Base-by-base conservation (phyloP, 2,797 vertebrate genomes). In the Nothura maculosa region DNA sequence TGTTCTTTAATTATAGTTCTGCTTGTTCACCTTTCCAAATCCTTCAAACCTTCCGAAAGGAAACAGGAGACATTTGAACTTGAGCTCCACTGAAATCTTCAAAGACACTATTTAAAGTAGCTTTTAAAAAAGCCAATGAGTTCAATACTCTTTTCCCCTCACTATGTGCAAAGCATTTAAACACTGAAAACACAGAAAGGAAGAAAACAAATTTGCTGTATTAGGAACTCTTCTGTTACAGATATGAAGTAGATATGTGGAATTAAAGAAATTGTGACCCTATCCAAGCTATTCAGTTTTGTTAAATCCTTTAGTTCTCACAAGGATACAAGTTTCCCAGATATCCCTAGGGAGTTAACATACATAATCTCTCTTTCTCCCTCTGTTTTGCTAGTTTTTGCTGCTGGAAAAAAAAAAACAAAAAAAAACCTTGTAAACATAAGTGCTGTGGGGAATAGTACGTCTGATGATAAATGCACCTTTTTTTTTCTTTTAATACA, bases 21-120 rank as follows among this genome's bases (percentile, higher is more conserved):
- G 91, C 94, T 93, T 87, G 92, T 87, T 97, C 94, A 96, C 96
- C 96, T 97, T 96, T 82, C 77, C 48, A 92, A 86, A 97, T 93
- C 94, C 92, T 70, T 93, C 90, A 92, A 72, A 85, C 91, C 94
- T 91, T 72, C 88, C 1, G 3, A 93, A 87, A 92, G 92, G 89
- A 94, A 97, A 95, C 67, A 43, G 90, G 91, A 92, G 92, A 91
- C 87, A 86, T 92, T 95, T 96, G 96, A 97, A 92, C 96, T 95
- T 94, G 85, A 89, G 80, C 14, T 2, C 74, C 10, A 1, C 87
- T 6, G 30, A 79, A 93, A 40, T 87, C 89, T 93, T 97, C 96
- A 95, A 97, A 97, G 94, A 70, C 38, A 9, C 85, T 78, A 28
- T 92, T 89, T 90, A 9, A 19, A 93, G 90, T 38, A 67, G 85